Evolutionary conservation across 2,888 invertebrate species (phyloP).

Genomic region (Polylopha cassiicola): DNA sequence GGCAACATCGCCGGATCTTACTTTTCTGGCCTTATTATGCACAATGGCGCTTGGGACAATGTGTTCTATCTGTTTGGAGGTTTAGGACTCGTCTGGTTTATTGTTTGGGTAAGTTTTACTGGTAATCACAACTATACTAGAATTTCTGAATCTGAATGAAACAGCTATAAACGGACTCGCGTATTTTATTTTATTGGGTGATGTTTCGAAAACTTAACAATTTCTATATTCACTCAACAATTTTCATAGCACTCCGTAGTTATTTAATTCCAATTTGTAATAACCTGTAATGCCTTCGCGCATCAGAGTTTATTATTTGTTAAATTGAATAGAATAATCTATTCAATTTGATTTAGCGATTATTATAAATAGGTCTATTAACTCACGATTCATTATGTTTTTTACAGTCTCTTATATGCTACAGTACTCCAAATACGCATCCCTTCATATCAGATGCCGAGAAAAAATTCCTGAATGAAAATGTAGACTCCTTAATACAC

Average conservation of each 20-base stretch:
- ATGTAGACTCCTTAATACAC: constrained; percentile 72
- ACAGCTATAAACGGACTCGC: too few relatives aligned
- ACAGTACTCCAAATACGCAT: constrained; percentile 70
- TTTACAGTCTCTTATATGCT: constrained; percentile 64
- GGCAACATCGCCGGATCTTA: constrained; percentile 75
- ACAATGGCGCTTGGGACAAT: constrained; percentile 71
- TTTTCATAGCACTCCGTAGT: too few relatives aligned
- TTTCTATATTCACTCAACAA: too few relatives aligned
- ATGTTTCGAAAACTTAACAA: too few relatives aligned
- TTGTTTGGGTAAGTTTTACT: constrained; percentile 70
- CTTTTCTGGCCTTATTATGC: constrained; percentile 72
- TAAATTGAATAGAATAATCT: background rate
- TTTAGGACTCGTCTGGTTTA: constrained; percentile 71
- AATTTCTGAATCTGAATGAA: too few relatives aligned
- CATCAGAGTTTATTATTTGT: too few relatives aligned
- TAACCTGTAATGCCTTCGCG: too few relatives aligned
- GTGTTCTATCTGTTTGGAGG: constrained; percentile 79
- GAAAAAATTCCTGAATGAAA: constrained; percentile 72
- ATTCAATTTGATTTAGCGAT: background rate
- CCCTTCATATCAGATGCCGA: constrained; percentile 76
- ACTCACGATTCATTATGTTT: constrained; percentile 13
- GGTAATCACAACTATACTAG: too few relatives aligned
- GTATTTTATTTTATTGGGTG: too few relatives aligned
- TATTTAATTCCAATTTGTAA: too few relatives aligned
- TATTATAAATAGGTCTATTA: background rate